These are phyloP conservation scores for Steromphala cineraria DNA, from an alignment of 2,888 invertebrate species.

Conservation along the genomic window DNA sequence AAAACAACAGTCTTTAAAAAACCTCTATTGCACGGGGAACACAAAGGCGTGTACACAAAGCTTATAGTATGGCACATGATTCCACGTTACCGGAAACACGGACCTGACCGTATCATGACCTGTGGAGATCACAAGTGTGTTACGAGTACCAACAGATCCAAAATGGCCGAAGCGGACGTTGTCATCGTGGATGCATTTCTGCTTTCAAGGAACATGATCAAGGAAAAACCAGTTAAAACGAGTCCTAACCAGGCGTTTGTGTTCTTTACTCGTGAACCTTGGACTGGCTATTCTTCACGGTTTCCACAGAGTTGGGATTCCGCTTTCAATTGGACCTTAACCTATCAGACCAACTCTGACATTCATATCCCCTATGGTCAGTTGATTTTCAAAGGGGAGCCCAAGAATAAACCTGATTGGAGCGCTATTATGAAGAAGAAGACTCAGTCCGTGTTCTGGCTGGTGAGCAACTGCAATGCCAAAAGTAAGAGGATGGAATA, in stretches of 20 bases:
- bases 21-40: background rate
- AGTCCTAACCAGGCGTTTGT: background rate
- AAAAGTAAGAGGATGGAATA: constrained; percentile 34
- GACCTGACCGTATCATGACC: background rate
- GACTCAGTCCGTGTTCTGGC: constrained; percentile 38
- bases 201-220: background rate
- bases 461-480: constrained; percentile 43
- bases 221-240: background rate
- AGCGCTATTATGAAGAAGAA: constrained; percentile 31
- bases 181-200: constrained; percentile 12
- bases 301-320: constrained; percentile 14
- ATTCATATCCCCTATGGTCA: constrained; percentile 43
- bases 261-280: background rate
- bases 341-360: constrained; percentile 51
- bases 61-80: background rate
- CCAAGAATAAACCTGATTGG: constrained; percentile 26
- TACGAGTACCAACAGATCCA: background rate
- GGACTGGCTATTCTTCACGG: background rate
- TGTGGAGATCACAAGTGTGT: background rate
- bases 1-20: too few species aligned
- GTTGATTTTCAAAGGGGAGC: background rate
- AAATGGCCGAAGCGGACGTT: background rate
- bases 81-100: background rate
- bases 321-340: constrained; percentile 54
- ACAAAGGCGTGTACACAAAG: background rate